Conservation (phyloP, 2,113 vertebrate species). For the Percopsis transmontana region DNA sequence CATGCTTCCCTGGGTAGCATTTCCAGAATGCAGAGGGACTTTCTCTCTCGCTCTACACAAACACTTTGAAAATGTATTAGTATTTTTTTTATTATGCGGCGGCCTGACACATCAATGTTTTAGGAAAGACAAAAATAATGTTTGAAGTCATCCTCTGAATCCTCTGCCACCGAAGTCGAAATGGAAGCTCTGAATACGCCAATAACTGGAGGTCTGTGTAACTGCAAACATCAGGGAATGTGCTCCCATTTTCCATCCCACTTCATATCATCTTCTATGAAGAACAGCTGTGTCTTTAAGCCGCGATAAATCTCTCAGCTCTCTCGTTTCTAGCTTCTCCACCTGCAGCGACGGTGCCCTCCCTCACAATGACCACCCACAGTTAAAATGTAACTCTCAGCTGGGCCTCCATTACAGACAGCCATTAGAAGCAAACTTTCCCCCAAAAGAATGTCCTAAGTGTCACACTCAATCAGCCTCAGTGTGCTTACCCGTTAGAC, state of each 20-base stretch:
- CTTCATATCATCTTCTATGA: not conserved
- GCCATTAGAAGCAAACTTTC: constrained; percentile 54
- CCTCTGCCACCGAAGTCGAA: constrained; percentile 16
- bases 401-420: constrained; percentile 5
- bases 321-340: constrained; percentile 9
- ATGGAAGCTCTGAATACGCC: not conserved
- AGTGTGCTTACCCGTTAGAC: constrained; percentile 9
- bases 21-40: constrained; percentile 16
- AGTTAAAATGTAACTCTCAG: constrained; percentile 38
- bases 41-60: constrained; percentile 31
- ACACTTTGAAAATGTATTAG: constrained; percentile 41
- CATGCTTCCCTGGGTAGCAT: constrained; percentile 34
- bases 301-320: constrained; percentile 31
- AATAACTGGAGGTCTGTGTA: constrained; percentile 12
- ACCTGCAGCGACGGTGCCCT: constrained; percentile 25
- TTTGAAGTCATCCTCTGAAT: constrained; percentile 50
- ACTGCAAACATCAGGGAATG: constrained; percentile 9
- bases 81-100: constrained; percentile 15
- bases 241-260: not conserved
- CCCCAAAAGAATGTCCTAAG: constrained; percentile 45
- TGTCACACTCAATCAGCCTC: constrained; percentile 29
- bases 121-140: not conserved
- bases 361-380: constrained; percentile 28
- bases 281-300: constrained; percentile 8
- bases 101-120: constrained; percentile 4